A percentile compares a stretch with the other conserved stretches of the same genome.
These are phyloP conservation scores for Echinops telfairi DNA, from an alignment of 2,113 vertebrate genomes.

Conservation along the genomic window DNA sequence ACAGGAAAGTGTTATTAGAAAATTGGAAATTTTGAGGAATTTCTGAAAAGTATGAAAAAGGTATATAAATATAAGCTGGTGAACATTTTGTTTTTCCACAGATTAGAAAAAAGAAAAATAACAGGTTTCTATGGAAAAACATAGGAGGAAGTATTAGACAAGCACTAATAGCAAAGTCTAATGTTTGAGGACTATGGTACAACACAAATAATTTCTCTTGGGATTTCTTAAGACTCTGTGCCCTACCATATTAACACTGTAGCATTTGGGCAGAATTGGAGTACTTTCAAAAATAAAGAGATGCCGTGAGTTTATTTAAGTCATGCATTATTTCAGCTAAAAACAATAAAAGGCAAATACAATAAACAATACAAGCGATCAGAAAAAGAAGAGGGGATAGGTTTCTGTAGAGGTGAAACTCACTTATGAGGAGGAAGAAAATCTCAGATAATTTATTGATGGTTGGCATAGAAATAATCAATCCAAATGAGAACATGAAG, in stretches of 20 bases:
- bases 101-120: not conserved
- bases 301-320: not conserved
- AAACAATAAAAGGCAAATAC: not conserved
- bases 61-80: not conserved
- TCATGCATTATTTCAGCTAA: not conserved
- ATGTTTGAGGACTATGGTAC: not conserved
- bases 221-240: not conserved
- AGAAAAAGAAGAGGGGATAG: not conserved
- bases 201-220: not conserved
- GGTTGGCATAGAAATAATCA: not conserved
- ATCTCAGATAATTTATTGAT: not conserved
- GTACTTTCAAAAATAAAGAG: not conserved
- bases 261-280: not conserved
- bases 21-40: not conserved
- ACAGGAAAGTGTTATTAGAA: not conserved
- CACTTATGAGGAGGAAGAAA: not conserved
- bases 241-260: not conserved
- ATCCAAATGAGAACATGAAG: not conserved
- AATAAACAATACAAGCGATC: not conserved
- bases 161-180: not conserved
- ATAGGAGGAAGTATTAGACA: not conserved
- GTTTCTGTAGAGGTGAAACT: not conserved
- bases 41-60: not conserved
- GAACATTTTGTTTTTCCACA: not conserved
- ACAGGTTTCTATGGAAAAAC: not conserved